A percentile compares a stretch with the other conserved stretches of the same genome.
Evolutionary conservation across 2,113 vertebrate species (phyloP).

Genomic region (Macrotis lagotis): DNA sequence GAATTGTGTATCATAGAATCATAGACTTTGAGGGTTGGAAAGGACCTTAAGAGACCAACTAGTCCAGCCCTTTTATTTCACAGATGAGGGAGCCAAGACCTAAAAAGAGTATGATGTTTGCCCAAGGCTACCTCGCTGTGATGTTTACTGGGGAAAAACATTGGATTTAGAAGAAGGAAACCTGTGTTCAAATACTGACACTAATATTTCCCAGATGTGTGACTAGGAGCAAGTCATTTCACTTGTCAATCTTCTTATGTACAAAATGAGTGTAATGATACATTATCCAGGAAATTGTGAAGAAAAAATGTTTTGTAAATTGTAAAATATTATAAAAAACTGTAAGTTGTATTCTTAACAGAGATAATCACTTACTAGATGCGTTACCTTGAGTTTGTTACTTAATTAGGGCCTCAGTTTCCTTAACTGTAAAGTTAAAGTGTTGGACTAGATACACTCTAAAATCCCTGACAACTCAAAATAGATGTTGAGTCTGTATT

Average conservation of each 20-base stretch:
- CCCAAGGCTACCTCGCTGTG: background rate
- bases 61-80: conserved; percentile 14
- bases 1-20: background rate
- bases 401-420: background rate
- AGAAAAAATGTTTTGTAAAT: background rate
- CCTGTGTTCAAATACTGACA: background rate
- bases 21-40: background rate
- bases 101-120: background rate
- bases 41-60: background rate
- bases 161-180: background rate
- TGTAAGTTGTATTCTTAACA: background rate
- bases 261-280: background rate
- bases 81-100: background rate
- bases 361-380: background rate
- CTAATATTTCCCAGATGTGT: background rate
- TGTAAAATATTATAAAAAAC: background rate
- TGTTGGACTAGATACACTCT: background rate
- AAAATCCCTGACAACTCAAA: background rate
- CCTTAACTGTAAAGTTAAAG: background rate
- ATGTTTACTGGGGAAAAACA: background rate
- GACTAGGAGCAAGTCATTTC: background rate
- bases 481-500: background rate
- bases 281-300: background rate
- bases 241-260: background rate
- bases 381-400: background rate